phyloP scores from a whole-genome alignment of 1,140 invertebrate species.

The Zaprionus inermis region DNA sequence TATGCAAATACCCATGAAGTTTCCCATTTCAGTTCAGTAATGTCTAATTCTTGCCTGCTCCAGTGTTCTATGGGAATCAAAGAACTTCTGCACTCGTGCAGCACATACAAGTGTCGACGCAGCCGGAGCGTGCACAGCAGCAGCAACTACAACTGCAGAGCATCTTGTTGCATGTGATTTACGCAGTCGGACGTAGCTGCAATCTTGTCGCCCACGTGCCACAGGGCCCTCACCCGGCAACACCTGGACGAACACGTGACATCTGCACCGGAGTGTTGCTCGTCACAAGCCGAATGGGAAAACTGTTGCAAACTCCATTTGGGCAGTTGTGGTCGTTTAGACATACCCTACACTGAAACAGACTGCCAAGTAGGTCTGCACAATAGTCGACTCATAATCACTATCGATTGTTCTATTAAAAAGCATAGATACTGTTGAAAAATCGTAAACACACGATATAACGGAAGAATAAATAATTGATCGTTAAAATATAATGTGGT shows the following conservation, averaged over 20 bases:
- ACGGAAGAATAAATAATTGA: too few relatives aligned
- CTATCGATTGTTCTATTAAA: too few relatives aligned
- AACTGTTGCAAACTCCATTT: conserved; percentile 55
- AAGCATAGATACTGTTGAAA: too few relatives aligned
- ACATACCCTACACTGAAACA: conserved; percentile 11
- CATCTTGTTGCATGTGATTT: conserved; percentile 43
- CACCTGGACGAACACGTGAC: conserved; percentile 24
- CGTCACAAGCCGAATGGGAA: conserved; percentile 41
- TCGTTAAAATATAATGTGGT: too few relatives aligned
- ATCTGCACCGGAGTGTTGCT: conserved; percentile 40
- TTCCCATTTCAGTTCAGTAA: neutral
- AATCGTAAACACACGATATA: too few relatives aligned
- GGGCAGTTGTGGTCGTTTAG: conserved; percentile 32
- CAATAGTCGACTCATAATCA: too few relatives aligned
- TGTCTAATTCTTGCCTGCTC: neutral
- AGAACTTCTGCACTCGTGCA: neutral
- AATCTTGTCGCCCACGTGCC: conserved; percentile 52
- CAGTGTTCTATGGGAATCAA: neutral
- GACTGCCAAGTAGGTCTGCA: too few relatives aligned
- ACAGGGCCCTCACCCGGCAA: conserved; percentile 14
- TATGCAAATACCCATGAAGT: neutral
- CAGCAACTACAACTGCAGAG: neutral
- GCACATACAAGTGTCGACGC: neutral
- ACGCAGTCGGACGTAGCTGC: conserved; percentile 40
- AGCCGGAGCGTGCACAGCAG: neutral